These are phyloP conservation scores for Penaeus chinensis DNA, from an alignment of 1,140 invertebrate genomes.

Conservation along the genomic window DNA sequence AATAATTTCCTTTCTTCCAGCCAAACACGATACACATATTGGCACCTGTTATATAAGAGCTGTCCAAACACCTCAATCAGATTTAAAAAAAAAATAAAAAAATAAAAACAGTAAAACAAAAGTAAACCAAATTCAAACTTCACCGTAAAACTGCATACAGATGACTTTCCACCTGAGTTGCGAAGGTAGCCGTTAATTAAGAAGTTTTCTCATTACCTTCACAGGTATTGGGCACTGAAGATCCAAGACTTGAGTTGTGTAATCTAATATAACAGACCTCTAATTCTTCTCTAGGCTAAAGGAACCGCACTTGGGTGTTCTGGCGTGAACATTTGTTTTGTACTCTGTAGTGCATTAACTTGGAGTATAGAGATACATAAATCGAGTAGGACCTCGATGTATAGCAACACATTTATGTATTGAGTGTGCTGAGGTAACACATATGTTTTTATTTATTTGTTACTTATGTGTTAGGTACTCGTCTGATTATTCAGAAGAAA, in stretches of 20 bases:
- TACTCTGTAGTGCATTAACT: background rate
- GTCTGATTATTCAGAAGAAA: too few species aligned
- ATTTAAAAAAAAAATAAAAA: background rate
- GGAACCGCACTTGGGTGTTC: too few species aligned
- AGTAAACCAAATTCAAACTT: background rate
- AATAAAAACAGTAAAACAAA: background rate
- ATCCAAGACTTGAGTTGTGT: background rate
- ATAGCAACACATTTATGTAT: too few species aligned
- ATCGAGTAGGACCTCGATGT: background rate
- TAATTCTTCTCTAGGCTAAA: too few species aligned
- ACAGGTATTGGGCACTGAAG: too few species aligned
- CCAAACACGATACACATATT: background rate
- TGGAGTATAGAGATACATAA: background rate
- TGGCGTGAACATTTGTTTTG: background rate
- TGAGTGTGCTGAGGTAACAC: too few species aligned
- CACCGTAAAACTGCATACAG: background rate
- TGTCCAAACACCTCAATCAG: background rate
- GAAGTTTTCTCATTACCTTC: too few species aligned
- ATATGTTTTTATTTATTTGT: too few species aligned
- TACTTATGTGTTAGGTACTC: too few species aligned
- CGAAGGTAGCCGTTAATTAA: background rate
- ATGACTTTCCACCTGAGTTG: conserved; percentile 8
- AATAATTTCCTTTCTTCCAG: background rate
- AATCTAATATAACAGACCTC: background rate
- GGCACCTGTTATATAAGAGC: background rate